Evolutionary conservation across 1,140 invertebrate genomes (phyloP), one percentile per base, ranked within the genome.

Genomic region (Lordiphosa clarofinis): DNA sequence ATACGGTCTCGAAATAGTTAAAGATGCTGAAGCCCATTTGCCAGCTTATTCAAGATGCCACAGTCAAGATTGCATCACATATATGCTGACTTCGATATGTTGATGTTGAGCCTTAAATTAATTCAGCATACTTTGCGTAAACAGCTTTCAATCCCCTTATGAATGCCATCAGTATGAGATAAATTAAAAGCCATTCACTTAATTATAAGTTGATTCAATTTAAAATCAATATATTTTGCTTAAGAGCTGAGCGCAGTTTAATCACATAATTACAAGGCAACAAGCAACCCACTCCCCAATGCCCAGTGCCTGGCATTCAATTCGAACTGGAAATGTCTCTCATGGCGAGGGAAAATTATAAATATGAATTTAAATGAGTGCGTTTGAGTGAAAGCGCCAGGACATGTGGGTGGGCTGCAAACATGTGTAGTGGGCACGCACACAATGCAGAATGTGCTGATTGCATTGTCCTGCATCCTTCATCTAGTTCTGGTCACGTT

Each of bases 401-500:
- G 15, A 36, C 36, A 50, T 35, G 52, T 46, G 43, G 24, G 43
- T 46, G 24, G 11, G 11, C 6, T 10, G 43, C 43, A 46, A 40
- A 67, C 42, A 59, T 33, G 48, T 49, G 65, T 68, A 60, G 68
- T 68, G 36, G 12, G 42, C 12, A 42, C 37, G 11, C 61, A 67
- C 6, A 52, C 40, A 50, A 59, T 37, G 60, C 19, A 40, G 15
- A 54, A 15, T 44, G 40, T 12, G 21, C 55, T 11, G 44, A 31
- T 44, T 37, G 47, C 47, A 49, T 49, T 49, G 47, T 35, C 10
- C 47, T 19, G 11, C 24, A 46, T 9, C 24, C 6, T 24, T n/a
- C 33, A 36, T 37, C 13, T 35, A 15, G 63, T 58, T 43, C 57
- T 54, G 72, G 76, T 71, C 75, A 75, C 66, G 76, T 81, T 69